Base-by-base conservation (phyloP, 2,888 invertebrate species). In the Lochmaea crataegi region DNA sequence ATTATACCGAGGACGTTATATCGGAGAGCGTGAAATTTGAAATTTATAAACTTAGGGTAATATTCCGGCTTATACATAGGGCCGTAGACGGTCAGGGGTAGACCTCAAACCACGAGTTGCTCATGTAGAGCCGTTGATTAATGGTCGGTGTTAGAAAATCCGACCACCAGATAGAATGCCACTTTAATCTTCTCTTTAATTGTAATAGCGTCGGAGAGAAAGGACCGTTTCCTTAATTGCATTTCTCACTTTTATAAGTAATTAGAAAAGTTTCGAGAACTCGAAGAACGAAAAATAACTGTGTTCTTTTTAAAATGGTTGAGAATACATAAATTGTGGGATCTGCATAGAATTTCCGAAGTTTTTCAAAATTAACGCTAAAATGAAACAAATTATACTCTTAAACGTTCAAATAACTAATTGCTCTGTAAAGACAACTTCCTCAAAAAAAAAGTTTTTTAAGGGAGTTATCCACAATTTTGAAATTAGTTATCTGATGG, bases 21-120 rank as follows among this genome's bases (percentile, higher is more conserved):
- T 63, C 42, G 42, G 45, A 63, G 14, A 67, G 64, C 57, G 48
- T 64, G 32, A 70, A 70, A 70, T 73, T 73, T 67, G 69, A 72
- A 68, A 76, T 75, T 73, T 71, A 75, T 74, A 74, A 76, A 74
- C 69, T 73, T 48, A 61, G 68, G 53, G 64, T 56, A 72, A 75
- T 75, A 74, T 77, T 72, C 63, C 73, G 71, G 65, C 67, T 65
- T 65, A 51, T 67, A 72, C 57, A 64, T 53, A 26, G 73, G 75
- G 76, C 79, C 79, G 74, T 79, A 80, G 80, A 80, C 78, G 82
- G 81, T 77, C 80, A 78, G 75, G 77, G 81, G 81, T 79, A 78
- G 73, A 75, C 82, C 82, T 73, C 81, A 81, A 82, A 81, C 84
- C 83, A 81, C 83, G 80, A 80, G 81, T 82, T 82, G 82, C 83